These are phyloP conservation scores for Netelia melanura DNA, from an alignment of 2,888 invertebrate species.

Conservation along the genomic window DNA sequence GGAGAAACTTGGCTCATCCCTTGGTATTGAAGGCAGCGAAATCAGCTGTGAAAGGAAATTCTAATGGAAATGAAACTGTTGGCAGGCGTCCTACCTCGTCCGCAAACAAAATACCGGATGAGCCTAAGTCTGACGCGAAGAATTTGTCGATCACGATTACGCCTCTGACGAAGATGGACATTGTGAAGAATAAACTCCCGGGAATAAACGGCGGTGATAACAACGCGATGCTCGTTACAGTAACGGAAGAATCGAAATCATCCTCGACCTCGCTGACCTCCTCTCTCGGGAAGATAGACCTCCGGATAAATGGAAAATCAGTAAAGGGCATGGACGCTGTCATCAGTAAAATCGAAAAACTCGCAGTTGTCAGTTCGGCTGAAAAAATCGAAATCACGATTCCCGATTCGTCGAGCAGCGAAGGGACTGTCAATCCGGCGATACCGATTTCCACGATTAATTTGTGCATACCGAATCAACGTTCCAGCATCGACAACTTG, in stretches of 20 bases:
- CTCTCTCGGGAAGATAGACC: constrained; percentile 70
- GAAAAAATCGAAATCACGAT: constrained; percentile 75
- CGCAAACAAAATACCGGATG: constrained; percentile 2
- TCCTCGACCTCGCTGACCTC: constrained; percentile 15
- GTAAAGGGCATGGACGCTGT: constrained; percentile 71
- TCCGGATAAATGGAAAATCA: constrained; percentile 75
- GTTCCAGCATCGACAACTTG: neutral
- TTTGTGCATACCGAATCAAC: constrained; percentile 48
- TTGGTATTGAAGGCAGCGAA: constrained; percentile 27
- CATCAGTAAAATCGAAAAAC: constrained; percentile 62
- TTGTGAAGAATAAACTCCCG: neutral
- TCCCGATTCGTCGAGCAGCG: constrained; percentile 46
- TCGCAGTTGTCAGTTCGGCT: constrained; percentile 71
- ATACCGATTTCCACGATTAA: constrained; percentile 51
- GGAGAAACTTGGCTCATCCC: constrained; percentile 13
- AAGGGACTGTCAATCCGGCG: neutral
- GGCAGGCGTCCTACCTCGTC: neutral
- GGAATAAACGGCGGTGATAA: constrained; percentile 10
- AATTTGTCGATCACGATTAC: constrained; percentile 70
- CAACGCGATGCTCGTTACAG: constrained; percentile 58
- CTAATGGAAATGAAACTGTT: neutral
- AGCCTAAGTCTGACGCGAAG: constrained; percentile 33
- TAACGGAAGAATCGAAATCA: constrained; percentile 59
- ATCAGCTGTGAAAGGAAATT: neutral
- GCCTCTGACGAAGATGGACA: constrained; percentile 18